Percentiles rank a stretch among this genome's conserved stretches.
These are phyloP conservation scores for Heliconius congener DNA, from an alignment of 1,140 invertebrate genomes.

Conservation along the genomic window DNA sequence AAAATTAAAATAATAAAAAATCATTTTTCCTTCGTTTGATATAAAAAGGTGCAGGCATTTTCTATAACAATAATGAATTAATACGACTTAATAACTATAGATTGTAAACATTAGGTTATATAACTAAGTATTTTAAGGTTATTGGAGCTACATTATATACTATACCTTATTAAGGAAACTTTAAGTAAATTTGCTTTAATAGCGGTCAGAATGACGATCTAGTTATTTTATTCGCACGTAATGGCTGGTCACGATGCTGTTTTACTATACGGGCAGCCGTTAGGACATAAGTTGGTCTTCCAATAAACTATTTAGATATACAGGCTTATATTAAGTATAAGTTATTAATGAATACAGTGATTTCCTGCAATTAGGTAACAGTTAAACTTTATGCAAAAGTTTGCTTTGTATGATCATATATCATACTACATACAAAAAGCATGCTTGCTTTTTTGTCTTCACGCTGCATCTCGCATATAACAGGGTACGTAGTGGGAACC, in stretches of 20 bases:
- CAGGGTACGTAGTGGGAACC: too few species aligned
- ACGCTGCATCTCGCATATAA: too few species aligned
- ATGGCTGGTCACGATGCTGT: slow-evolving; percentile 16
- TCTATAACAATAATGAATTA: neutral
- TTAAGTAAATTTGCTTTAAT: slow-evolving; percentile 2
- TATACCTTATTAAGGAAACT: too few species aligned
- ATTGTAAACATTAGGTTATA: neutral
- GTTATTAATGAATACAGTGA: neutral
- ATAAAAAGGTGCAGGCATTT: too few species aligned
- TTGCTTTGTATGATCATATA: neutral
- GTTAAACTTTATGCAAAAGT: neutral
- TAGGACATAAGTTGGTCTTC: neutral
- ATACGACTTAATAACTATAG: neutral
- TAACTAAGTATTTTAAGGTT: too few species aligned
- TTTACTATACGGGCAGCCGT: neutral
- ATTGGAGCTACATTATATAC: too few species aligned
- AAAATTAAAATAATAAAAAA: too few species aligned
- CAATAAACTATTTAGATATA: neutral
- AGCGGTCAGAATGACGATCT: neutral
- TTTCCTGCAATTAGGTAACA: neutral
- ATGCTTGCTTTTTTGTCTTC: too few species aligned
- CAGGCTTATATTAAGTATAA: neutral
- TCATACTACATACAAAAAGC: too few species aligned
- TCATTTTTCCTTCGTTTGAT: too few species aligned
- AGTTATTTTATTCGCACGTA: slow-evolving; percentile 24